Conservation (phyloP, 2,113 vertebrate species). For the Panthera uncia region DNA sequence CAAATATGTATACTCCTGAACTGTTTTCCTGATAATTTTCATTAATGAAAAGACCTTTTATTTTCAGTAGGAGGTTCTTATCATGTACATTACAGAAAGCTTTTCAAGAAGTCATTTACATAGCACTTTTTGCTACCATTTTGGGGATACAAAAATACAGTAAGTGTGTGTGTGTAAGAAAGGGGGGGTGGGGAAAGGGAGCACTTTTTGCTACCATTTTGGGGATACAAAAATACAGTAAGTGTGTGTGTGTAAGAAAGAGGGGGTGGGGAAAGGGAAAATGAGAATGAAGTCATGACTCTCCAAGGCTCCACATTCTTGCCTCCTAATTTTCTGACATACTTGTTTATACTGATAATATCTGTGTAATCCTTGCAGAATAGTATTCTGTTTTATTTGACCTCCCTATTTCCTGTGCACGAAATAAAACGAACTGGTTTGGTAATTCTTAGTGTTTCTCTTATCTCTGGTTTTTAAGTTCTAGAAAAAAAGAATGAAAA, state of each 20-base stretch:
- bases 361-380: not conserved
- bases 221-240: not conserved
- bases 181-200: no score
- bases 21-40: conserved; percentile 1
- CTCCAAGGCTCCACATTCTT: not conserved
- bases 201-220: not conserved
- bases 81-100: not conserved
- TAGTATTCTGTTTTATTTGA: conserved; percentile 16
- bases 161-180: not conserved
- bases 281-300: not conserved
- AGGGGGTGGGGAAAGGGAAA: no score
- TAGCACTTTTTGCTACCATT: not conserved
- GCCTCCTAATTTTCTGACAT: not conserved
- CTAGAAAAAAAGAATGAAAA: not conserved
- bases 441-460: not conserved
- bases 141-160: not conserved
- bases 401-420: not conserved
- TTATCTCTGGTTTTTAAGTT: conserved; percentile 47
- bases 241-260: not conserved
- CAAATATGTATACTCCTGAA: not conserved
- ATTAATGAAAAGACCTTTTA: not conserved
- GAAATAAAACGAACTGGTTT: not conserved
- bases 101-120: not conserved
- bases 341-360: not conserved
- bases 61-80: not conserved